A percentile compares a stretch with the other conserved stretches of the same genome.
These are phyloP conservation scores for Micrasema minimum DNA, from an alignment of 1,140 invertebrate species.

Conservation along the genomic window DNA sequence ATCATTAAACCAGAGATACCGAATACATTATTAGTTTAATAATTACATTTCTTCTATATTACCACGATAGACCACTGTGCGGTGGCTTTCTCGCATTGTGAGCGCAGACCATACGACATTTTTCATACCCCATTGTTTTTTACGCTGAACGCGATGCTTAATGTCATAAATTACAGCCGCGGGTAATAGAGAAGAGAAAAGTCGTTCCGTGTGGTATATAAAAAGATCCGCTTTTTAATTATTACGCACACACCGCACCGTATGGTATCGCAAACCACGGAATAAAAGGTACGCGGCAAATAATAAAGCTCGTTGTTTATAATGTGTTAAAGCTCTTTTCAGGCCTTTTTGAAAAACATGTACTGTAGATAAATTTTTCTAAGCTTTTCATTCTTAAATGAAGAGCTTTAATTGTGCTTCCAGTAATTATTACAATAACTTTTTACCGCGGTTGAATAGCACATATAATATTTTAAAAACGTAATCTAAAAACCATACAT, in stretches of 20 bases:
- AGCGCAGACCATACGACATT: conserved; percentile 24
- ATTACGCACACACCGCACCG: not conserved
- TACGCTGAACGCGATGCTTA: conserved; percentile 9
- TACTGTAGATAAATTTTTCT: too few relatives aligned
- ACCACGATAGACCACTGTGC: too few relatives aligned
- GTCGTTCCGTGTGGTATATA: not conserved
- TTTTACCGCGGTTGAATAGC: too few relatives aligned
- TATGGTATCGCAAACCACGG: not conserved
- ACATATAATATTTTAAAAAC: too few relatives aligned
- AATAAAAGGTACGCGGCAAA: not conserved
- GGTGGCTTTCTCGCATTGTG: not conserved
- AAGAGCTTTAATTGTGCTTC: too few relatives aligned
- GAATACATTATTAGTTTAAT: too few relatives aligned
- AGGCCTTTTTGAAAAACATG: too few relatives aligned
- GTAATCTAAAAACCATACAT: too few relatives aligned
- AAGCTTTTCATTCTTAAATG: too few relatives aligned
- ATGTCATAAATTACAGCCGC: conserved; percentile 8
- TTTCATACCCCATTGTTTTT: conserved; percentile 27
- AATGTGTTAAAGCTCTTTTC: not conserved
- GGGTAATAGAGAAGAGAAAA: conserved; percentile 21
- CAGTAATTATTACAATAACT: too few relatives aligned
- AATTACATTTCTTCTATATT: too few relatives aligned
- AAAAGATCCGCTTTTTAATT: conserved; percentile 17
- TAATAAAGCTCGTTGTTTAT: not conserved
- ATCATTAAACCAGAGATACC: too few relatives aligned